phyloP scores from a whole-genome alignment of 2,113 vertebrate genomes.

The Merops nubicus region DNA sequence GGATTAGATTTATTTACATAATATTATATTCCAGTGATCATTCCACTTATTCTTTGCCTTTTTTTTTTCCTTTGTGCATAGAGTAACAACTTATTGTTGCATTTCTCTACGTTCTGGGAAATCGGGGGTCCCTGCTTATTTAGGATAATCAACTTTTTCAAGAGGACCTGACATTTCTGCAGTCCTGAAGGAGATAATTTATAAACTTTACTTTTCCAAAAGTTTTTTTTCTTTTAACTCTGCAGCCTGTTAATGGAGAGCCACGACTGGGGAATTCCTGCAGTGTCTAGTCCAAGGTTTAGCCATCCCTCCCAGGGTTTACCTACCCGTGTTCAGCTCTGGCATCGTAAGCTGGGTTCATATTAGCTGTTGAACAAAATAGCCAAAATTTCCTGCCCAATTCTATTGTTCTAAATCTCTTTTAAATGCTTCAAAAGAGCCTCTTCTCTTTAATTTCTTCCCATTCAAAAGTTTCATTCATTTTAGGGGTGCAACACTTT shows the following conservation, averaged over 20 bases:
- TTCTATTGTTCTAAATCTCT: background rate
- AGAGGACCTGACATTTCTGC: background rate
- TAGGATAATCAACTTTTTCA: background rate
- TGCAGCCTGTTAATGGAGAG: background rate
- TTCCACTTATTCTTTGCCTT: background rate
- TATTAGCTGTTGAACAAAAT: background rate
- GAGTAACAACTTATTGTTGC: background rate
- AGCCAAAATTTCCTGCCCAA: background rate
- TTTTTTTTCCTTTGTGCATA: fast-evolving
- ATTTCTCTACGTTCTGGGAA: background rate
- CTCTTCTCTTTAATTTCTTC: constrained; percentile 51
- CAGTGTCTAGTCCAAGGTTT: background rate
- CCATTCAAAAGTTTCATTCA: constrained; percentile 56
- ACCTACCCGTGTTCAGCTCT: background rate
- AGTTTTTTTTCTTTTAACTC: background rate
- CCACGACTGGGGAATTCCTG: fast-evolving
- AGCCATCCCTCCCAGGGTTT: too few relatives aligned
- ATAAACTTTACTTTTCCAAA: background rate
- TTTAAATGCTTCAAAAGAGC: constrained; percentile 11
- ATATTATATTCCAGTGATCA: background rate
- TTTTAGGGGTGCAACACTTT: background rate
- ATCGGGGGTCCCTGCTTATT: background rate
- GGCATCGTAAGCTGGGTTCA: background rate
- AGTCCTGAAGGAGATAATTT: background rate
- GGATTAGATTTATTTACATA: background rate